Percentiles rank a stretch among this genome's conserved stretches.
Evolutionary conservation across 2,113 vertebrate genomes (phyloP).

Genomic region (Pycnonotus jocosus): DNA sequence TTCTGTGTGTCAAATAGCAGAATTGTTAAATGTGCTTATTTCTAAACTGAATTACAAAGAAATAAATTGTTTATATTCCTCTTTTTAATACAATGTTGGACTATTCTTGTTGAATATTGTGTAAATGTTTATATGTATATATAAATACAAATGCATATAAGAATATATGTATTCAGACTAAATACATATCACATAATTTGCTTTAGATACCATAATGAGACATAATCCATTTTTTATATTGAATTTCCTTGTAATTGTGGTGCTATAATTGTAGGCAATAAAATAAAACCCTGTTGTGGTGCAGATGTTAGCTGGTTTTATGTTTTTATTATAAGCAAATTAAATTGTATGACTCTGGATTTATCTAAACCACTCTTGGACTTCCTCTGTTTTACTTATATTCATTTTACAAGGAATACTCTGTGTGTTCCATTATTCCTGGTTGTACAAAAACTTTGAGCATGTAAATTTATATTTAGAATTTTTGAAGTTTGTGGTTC

Average conservation of each 20-base stretch:
- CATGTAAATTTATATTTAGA: not conserved
- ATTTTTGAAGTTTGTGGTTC: not conserved
- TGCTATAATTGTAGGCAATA: not conserved
- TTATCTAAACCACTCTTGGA: not conserved
- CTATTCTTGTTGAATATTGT: not conserved
- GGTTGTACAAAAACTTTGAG: not conserved
- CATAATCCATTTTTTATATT: not conserved
- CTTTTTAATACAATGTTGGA: not conserved
- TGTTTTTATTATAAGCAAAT: not conserved
- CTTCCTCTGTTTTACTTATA: not conserved
- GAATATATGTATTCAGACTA: not conserved
- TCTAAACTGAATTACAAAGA: not conserved
- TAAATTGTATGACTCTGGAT: not conserved
- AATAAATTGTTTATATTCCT: not conserved
- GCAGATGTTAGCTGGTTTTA: not conserved
- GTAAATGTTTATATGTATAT: not conserved
- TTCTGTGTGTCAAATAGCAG: not conserved
- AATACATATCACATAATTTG: not conserved
- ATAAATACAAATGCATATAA: not conserved
- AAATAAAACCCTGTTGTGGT: not conserved
- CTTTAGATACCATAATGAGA: not conserved
- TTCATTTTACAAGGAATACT: not conserved
- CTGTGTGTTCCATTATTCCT: not conserved
- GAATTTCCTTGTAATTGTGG: not conserved
- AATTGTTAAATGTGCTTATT: not conserved